Evolutionary conservation across 2,797 vertebrate genomes (phyloP), one percentile per base, ranked within the genome.

Genomic region (Furcifer pardalis): DNA sequence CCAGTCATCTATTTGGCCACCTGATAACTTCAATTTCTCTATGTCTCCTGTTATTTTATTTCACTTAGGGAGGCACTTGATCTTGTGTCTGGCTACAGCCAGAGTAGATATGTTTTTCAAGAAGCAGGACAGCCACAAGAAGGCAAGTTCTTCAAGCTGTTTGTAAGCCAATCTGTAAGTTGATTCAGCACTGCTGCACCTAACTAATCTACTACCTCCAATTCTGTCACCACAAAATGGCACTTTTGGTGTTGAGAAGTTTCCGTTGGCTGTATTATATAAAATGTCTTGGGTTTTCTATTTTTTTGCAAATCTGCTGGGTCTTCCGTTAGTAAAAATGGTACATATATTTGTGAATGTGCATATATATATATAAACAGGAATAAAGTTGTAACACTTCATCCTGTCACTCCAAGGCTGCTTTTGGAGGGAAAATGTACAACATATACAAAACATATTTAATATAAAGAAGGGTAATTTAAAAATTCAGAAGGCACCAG

Each of bases 371-470:
- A 44, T 84, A 71, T 84, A 89, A 91, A 91, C 19, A 77, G 87
- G 88, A 89, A 82, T 91, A 91, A 79, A 91, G 83, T 85, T 88
- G 92, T 93, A 92, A 92, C 71, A 92, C 90, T 94, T 93, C 93
- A 91, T 90, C 92, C 89, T 92, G 88, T 93, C 92, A 94, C 56
- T 91, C 92, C 92, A 88, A 90, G 84, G 87, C 85, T 91, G 92
- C 79, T 44, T 87, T 32, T 73, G 84, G 77, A 13, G 5, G 4
- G 10, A 84, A 83, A 95, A 93, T 92, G 56, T 93, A 94, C 94
- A 96, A 95, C 95, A 96, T 95, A 96, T 95, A 96, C 94, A 96
- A 92, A 95, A 95, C 77, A 90, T 92, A 95, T 94, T 94, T 95
- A 94, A 93, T 94, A 95, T 93, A 95, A 95, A 94, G 87, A 90